Percentiles rank a stretch among this genome's conserved stretches.
These are phyloP conservation scores for Muntiacus muntjak DNA, from an alignment of 2,113 vertebrate genomes.

Conservation along the genomic window DNA sequence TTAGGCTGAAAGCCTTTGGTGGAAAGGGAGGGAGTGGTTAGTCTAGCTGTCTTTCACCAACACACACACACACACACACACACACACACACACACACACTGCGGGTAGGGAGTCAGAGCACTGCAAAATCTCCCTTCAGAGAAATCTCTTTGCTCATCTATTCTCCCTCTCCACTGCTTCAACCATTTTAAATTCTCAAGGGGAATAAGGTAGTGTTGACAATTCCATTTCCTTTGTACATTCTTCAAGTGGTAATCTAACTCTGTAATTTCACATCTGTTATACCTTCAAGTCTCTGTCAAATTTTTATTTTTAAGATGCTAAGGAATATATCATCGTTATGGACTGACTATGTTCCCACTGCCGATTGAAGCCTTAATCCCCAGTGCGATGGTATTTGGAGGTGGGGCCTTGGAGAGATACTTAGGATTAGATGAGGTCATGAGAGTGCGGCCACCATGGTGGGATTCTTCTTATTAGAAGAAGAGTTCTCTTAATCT, in stretches of 20 bases:
- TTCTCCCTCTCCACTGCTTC: background rate
- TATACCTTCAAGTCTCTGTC: background rate
- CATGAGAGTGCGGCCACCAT: background rate
- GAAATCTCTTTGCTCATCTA: background rate
- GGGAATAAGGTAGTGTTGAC: background rate
- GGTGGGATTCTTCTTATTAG: background rate
- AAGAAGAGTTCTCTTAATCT: background rate
- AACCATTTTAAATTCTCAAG: background rate
- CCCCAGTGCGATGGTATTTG: background rate
- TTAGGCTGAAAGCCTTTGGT: background rate
- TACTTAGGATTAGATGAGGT: background rate
- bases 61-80: background rate
- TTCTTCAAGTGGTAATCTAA: background rate
- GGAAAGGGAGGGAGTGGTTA: background rate
- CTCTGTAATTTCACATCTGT: background rate
- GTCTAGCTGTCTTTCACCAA: background rate
- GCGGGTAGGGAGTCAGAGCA: background rate
- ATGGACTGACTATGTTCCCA: background rate
- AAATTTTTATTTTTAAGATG: background rate
- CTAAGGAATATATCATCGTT: background rate
- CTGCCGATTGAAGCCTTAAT: background rate
- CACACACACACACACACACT: background rate
- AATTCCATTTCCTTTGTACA: background rate
- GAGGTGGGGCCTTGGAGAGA: background rate
- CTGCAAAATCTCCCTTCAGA: background rate